Evolutionary conservation across 2,113 vertebrate species (phyloP), one percentile per base, ranked within the genome.

Genomic region (Desmodus rotundus): DNA sequence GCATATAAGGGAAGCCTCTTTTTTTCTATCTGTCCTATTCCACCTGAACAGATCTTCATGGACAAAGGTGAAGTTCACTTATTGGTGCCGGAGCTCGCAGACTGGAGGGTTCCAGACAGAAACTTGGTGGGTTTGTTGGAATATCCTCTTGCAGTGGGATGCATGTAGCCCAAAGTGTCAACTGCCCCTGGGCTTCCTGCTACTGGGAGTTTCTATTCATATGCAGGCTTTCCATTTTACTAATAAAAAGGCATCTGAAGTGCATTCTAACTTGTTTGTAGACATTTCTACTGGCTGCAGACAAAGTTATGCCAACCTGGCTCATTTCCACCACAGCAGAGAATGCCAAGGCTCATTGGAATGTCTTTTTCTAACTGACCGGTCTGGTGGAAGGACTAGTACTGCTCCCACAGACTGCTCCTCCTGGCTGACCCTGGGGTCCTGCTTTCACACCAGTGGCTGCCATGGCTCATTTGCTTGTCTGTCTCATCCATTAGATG

Each of bases 31-130:
- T 10, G 83, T 96, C 93, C 85, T 89, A 94, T 68, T 77, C 63
- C 38, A 78, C 67, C 85, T 50, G 94, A 93, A 95, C 63, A 96
- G 94, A 96, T 97, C 97, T 87, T 95, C 41, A 96, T 68, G 96
- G 96, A 94, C 96, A 98, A 96, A 98, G 96, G 85, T 97, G 76
- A 96, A 96, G 94, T 93, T 92, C 89, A 83, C 85, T 72, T 67
- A 8, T 94, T 50, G 14, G 67, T 47, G 7, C 52, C 45, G 65
- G 38, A 33, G 61, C 45, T 24, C 22, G 11, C 4, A 65, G 70
- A 56, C 61, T 54, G 78, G 80, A 88, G 80, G 87, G 70, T 92
- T 96, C 82, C 73, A 82, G 31, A 0, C 10, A 96, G 96, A 90
- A 97, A 96, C 14, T 47, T 1, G 1, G 26, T 85, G 92, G 16